These are phyloP conservation scores for Ditula angustiorana DNA, from an alignment of 2,888 invertebrate genomes.

Conservation along the genomic window DNA sequence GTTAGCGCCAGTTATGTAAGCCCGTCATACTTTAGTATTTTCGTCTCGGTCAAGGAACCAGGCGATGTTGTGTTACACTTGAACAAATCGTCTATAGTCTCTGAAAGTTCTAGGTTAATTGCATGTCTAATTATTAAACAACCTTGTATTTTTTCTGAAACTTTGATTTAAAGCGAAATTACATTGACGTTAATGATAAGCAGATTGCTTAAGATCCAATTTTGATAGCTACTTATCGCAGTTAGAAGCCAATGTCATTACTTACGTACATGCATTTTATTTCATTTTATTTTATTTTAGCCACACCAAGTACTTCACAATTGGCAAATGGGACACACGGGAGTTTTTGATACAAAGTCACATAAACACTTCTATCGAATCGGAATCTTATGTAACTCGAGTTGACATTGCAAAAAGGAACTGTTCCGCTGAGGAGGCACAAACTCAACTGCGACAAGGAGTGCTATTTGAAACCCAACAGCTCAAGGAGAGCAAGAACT, in stretches of 20 bases:
- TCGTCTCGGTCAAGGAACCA: conserved; percentile 66
- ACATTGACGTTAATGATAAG: conserved; percentile 5
- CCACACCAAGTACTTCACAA: neutral
- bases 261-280: conserved; percentile 37
- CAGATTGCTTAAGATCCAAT: neutral
- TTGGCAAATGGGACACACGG: neutral
- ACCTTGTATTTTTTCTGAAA: conserved; percentile 31
- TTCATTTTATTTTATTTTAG: neutral
- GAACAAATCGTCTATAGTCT: conserved; percentile 20
- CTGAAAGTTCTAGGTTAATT: conserved; percentile 52
- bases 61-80: conserved; percentile 34
- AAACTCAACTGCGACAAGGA: conserved; percentile 56
- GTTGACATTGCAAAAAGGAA: conserved; percentile 14
- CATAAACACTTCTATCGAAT: conserved; percentile 19
- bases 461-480: conserved; percentile 54
- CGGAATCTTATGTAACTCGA: neutral
- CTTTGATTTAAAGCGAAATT: conserved; percentile 12
- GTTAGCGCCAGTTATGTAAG: conserved; percentile 43
- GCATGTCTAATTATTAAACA: conserved; percentile 28
- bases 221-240: conserved; percentile 15
- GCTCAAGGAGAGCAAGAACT: conserved; percentile 67
- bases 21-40: conserved; percentile 48
- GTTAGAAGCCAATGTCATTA: conserved; percentile 15
- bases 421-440: conserved; percentile 39
- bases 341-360: neutral